Evolutionary conservation across 1,140 invertebrate genomes (phyloP), one percentile per base, ranked within the genome.

Genomic region (Diprion similis): DNA sequence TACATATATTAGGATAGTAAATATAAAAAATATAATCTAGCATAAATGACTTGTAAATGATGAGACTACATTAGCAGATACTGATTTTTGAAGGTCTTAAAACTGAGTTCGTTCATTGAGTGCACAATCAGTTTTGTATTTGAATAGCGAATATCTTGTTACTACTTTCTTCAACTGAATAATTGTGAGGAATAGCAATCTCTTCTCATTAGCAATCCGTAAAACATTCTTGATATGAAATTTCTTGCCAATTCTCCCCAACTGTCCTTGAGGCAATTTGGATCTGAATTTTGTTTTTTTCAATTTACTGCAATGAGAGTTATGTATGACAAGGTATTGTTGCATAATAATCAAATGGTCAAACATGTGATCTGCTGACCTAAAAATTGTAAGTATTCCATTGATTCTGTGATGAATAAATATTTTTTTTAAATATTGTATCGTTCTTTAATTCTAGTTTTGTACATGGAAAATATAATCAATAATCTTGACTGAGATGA

Each of bases 371-470:
- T 15, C 51, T 59, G 51, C 9, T 9, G 11, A 11, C 51, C 51
- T 19, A 68, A 19, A 70, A 45, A 48, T 47, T 70, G 24, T 70
- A 70, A 70, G 69, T 70, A 70, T 70, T 70, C 13, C 69, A 47
- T 70, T 37, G 69, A 19, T 48, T 70, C 69, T 70, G 69, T 70
- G 69, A 70, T 70, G 18, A 70, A 70, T 70, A 70, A 70, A 70
- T 70, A 70, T 37, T 37, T 46, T 70, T 70, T 70, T 18, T 68
- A 68, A 6, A 11, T 68, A 15, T 15, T 64, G 17, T 68, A 68
- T 15, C 19, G 17, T 68, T 11, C 37, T 15, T 17, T 68, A 68
- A 18, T 59, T 59, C n/a, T 8, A 4, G 51, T 59, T 59, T 13
- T 7, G 11, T 59, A 59, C 11, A 37, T 37, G 6, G 24, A 6